Conservation (phyloP, 2,888 invertebrate genomes). For the Pherbina coryleti region DNA sequence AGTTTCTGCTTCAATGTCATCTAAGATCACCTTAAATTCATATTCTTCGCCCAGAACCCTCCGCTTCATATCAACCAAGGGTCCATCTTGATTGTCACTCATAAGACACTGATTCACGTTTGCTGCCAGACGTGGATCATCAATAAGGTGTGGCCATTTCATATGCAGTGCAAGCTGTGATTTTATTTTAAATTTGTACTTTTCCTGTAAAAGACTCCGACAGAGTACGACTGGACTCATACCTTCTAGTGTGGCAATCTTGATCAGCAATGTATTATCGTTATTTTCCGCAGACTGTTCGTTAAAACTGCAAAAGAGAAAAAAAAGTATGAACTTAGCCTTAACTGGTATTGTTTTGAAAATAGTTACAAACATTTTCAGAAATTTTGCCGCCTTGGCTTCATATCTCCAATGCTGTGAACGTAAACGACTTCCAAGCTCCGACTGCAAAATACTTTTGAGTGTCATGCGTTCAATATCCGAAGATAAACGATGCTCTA, state of each 20-base stretch:
- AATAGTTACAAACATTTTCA: slow-evolving; percentile 49
- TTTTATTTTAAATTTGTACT: slow-evolving; percentile 58
- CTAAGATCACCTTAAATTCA: slow-evolving; percentile 74
- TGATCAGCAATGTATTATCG: slow-evolving; percentile 55
- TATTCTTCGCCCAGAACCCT: slow-evolving; percentile 87
- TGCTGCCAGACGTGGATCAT: slow-evolving; percentile 59
- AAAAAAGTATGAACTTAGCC: not conserved
- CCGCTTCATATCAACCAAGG: slow-evolving; percentile 82
- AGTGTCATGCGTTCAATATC: slow-evolving; percentile 74
- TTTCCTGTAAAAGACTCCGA: slow-evolving; percentile 61
- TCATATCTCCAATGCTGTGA: slow-evolving; percentile 74
- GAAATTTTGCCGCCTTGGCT: slow-evolving; percentile 72
- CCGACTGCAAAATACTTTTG: slow-evolving; percentile 78
- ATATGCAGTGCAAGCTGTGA: slow-evolving; percentile 59
- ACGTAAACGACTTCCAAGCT: slow-evolving; percentile 77
- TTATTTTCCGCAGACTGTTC: slow-evolving; percentile 49
- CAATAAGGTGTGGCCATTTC: slow-evolving; percentile 63
- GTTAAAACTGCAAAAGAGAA: slow-evolving; percentile 53
- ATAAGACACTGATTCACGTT: slow-evolving; percentile 76
- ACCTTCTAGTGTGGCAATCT: slow-evolving; percentile 57
- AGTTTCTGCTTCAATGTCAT: not conserved
- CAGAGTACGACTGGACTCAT: slow-evolving; percentile 62
- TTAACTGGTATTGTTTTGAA: not conserved
- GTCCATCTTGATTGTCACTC: slow-evolving; percentile 88
- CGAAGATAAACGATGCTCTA: slow-evolving; percentile 72